Evolutionary conservation across 2,888 invertebrate genomes (phyloP).

Genomic region (Zelleria hepariella): DNA sequence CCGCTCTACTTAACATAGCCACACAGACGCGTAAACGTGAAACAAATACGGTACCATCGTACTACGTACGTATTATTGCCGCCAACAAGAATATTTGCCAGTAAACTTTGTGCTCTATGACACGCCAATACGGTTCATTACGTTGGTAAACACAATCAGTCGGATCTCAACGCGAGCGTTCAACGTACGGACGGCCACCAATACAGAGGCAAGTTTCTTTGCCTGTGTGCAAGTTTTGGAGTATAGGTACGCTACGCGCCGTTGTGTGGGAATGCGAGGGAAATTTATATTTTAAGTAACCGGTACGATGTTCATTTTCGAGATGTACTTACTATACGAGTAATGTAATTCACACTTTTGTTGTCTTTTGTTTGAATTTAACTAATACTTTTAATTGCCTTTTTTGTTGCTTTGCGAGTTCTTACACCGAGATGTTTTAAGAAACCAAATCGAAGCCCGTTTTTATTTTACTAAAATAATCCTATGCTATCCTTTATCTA

Average conservation of each 20-base stretch:
- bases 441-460: too few species aligned
- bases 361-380: conserved; percentile 28
- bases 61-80: conserved; percentile 45
- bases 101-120: conserved; percentile 21
- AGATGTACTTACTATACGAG: conserved; percentile 29
- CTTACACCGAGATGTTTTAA: not conserved
- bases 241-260: conserved; percentile 25
- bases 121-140: conserved; percentile 22
- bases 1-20: conserved; percentile 71
- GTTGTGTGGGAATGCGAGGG: conserved; percentile 59
- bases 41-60: conserved; percentile 68
- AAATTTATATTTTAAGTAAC: conserved; percentile 51
- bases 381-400: not conserved
- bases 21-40: conserved; percentile 69
- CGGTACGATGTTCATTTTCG: conserved; percentile 45
- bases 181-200: conserved; percentile 37
- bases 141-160: conserved; percentile 17
- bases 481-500: not conserved
- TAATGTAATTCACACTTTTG: conserved; percentile 61
- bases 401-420: not conserved
- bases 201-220: conserved; percentile 25
- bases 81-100: conserved; percentile 13
- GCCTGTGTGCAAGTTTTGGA: conserved; percentile 13
- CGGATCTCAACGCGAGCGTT: conserved; percentile 14
- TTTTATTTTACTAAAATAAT: not conserved